phyloP scores from a whole-genome alignment of 2,113 vertebrate genomes.

The Saccopteryx bilineata region DNA sequence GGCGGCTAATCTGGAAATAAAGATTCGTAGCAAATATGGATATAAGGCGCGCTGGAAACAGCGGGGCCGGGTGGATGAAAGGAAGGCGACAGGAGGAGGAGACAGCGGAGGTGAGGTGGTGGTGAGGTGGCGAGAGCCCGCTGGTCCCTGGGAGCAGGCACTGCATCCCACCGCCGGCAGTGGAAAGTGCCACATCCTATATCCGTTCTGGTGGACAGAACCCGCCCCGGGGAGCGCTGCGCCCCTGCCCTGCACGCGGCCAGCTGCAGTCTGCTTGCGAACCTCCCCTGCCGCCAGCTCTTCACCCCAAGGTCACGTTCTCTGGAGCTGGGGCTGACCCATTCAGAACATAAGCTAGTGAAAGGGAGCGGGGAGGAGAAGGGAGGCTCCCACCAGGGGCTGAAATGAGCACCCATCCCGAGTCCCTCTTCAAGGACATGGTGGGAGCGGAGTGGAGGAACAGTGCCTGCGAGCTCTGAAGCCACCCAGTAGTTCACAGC shows the following conservation, averaged over 20 bases:
- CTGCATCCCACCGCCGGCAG: constrained; percentile 63
- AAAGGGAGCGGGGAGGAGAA: not conserved
- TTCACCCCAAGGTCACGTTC: constrained; percentile 59
- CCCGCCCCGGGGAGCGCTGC: constrained; percentile 79
- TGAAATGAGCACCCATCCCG: fast-evolving
- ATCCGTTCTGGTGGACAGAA: constrained; percentile 79
- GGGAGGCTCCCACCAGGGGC: not conserved
- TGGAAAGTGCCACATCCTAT: constrained; percentile 83
- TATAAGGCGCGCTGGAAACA: constrained; percentile 62
- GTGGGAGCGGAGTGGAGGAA: not conserved
- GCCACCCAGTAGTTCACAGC: constrained; percentile 14
- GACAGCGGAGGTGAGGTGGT: not conserved
- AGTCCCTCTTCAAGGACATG: constrained; percentile 69
- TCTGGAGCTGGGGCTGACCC: constrained; percentile 36
- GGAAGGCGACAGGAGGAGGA: constrained; percentile 30
- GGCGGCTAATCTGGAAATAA: constrained; percentile 78
- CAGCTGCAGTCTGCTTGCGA: constrained; percentile 28
- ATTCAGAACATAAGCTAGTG: not conserved
- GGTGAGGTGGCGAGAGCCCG: constrained; percentile 21
- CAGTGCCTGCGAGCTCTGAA: not conserved
- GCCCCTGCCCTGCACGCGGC: constrained; percentile 77
- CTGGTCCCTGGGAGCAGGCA: constrained; percentile 67
- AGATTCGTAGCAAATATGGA: constrained; percentile 72
- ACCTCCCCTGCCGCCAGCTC: not conserved
- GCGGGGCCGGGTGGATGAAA: constrained; percentile 48